Evolutionary conservation across 2,113 vertebrate species (phyloP).

Genomic region (Phalacrocorax aristotelis): DNA sequence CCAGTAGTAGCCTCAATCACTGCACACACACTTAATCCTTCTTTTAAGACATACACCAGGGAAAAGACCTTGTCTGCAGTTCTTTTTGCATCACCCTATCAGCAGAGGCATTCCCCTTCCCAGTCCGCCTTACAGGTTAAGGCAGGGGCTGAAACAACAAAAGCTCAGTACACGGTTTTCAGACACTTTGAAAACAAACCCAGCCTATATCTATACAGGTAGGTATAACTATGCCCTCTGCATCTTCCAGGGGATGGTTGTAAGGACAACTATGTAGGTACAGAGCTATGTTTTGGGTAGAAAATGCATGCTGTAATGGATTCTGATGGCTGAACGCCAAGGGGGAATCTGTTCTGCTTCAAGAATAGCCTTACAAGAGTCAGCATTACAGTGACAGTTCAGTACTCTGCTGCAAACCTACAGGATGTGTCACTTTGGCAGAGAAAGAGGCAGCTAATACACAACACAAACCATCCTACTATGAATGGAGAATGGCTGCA

Average conservation of each 20-base stretch:
- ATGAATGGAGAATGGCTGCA: conserved; percentile 33
- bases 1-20: background rate
- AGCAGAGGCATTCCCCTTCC: background rate
- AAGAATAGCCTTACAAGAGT: conserved; percentile 62
- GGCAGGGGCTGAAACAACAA: background rate
- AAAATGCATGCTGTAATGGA: conserved; percentile 41
- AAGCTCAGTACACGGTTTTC: background rate
- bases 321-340: conserved; percentile 28
- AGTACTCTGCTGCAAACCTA: conserved; percentile 55
- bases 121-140: background rate
- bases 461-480: conserved; percentile 25
- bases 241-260: background rate
- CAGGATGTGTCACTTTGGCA: conserved; percentile 67
- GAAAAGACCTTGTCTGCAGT: background rate
- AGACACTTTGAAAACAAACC: background rate
- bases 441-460: conserved; percentile 39
- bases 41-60: background rate
- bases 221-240: background rate
- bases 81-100: background rate
- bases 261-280: background rate
- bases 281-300: conserved; percentile 32
- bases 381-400: conserved; percentile 64
- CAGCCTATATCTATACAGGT: background rate
- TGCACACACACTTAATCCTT: background rate
- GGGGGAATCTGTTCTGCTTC: conserved; percentile 57